Conservation (phyloP, 2,888 invertebrate genomes). For the Dioctria linearis region DNA sequence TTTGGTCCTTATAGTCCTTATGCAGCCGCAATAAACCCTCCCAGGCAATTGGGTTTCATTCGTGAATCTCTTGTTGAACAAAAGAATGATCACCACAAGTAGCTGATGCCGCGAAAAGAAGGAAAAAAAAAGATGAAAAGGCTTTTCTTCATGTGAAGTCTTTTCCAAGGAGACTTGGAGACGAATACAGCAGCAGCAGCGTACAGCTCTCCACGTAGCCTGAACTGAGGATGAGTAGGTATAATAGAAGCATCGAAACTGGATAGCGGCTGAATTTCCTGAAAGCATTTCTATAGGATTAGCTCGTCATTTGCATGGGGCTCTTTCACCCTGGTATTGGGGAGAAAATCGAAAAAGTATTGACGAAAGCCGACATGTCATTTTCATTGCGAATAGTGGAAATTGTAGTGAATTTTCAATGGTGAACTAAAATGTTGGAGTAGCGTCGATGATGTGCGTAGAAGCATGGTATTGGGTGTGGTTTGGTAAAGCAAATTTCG, state of each 20-base stretch:
- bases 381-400: slow-evolving; percentile 10
- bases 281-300: slow-evolving; percentile 38
- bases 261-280: slow-evolving; percentile 21
- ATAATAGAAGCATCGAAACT: neutral
- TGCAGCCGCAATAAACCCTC: neutral
- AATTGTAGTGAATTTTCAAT: neutral
- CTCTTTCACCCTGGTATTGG: neutral
- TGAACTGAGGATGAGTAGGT: neutral
- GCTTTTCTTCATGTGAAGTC: slow-evolving; percentile 20
- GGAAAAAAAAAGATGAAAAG: slow-evolving; percentile 25
- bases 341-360: neutral
- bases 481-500: neutral
- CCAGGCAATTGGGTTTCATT: neutral
- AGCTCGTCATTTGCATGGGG: slow-evolving; percentile 6
- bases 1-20: too few relatives aligned
- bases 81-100: slow-evolving; percentile 35
- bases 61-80: slow-evolving; percentile 22
- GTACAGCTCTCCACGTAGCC: neutral
- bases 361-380: slow-evolving; percentile 12
- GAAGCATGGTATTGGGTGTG: neutral
- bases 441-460: slow-evolving; percentile 22
- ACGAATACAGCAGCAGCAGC: neutral
- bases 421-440: slow-evolving; percentile 1
- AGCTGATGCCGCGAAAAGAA: slow-evolving; percentile 34
- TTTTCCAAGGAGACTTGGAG: slow-evolving; percentile 5